Evolutionary conservation across 1,140 invertebrate species (phyloP).

Genomic region (Brachionus angularis): DNA sequence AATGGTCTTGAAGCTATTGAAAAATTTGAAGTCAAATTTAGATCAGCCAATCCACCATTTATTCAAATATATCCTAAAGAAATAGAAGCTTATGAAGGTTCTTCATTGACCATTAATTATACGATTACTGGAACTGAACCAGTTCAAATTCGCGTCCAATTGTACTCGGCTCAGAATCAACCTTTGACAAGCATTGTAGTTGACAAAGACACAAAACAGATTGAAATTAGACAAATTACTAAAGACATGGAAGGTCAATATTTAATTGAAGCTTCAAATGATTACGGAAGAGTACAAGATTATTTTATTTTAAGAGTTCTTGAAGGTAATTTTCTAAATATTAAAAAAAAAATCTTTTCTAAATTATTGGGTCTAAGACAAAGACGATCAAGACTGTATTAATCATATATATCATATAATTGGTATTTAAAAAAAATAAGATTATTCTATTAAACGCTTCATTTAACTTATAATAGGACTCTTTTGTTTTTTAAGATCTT

Average conservation of each 20-base stretch:
- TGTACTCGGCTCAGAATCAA: constrained; percentile 17
- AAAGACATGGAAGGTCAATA: constrained; percentile 39
- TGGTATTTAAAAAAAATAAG: no score
- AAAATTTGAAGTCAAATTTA: constrained; percentile 13
- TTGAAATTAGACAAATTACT: constrained; percentile 30
- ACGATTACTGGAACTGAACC: constrained; percentile 34
- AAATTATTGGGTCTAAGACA: neutral
- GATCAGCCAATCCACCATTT: constrained; percentile 20
- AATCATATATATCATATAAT: constrained; percentile 35
- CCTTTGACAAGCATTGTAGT: constrained; percentile 4
- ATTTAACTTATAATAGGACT: no score
- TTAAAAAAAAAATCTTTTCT: neutral
- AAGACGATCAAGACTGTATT: neutral
- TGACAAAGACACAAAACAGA: constrained; percentile 22
- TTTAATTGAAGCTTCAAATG: constrained; percentile 23
- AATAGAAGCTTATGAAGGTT: constrained; percentile 30
- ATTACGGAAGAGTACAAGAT: constrained; percentile 32
- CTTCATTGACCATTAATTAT: constrained; percentile 40
- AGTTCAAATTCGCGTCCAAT: constrained; percentile 12
- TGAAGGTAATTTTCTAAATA: neutral
- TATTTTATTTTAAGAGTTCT: constrained; percentile 30
- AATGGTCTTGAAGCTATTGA: constrained; percentile 24
- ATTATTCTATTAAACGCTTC: no score
- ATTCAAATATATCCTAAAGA: constrained; percentile 39
- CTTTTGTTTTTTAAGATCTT: no score